Percentiles rank a stretch among this genome's conserved stretches.
These are phyloP conservation scores for Channa striata DNA, from an alignment of 2,797 vertebrate species.

Conservation along the genomic window DNA sequence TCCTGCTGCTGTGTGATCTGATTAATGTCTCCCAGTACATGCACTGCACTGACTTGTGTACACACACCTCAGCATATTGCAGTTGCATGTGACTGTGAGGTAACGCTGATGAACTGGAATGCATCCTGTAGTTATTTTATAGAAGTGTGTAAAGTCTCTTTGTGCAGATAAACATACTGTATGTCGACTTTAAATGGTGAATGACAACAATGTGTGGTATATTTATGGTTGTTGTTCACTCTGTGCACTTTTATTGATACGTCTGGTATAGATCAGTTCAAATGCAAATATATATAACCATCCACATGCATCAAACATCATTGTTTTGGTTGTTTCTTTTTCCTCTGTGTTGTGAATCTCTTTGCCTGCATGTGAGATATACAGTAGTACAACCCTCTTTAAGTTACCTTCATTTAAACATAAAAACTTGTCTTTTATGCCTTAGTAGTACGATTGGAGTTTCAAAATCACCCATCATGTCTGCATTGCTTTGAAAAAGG, in stretches of 20 bases:
- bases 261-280: constrained; percentile 10
- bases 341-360: constrained; percentile 59
- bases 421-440: not conserved
- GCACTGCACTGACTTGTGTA: constrained; percentile 13
- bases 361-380: constrained; percentile 49
- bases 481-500: constrained; percentile 83
- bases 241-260: constrained; percentile 1
- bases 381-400: constrained; percentile 8
- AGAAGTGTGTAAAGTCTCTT: constrained; percentile 5
- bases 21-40: constrained; percentile 13
- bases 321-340: constrained; percentile 86
- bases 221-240: constrained; percentile 23
- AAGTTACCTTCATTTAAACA: not conserved
- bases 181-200: constrained; percentile 25
- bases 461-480: constrained; percentile 41
- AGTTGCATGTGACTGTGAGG: constrained; percentile 4
- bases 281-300: constrained; percentile 11
- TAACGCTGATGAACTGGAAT: constrained; percentile 13
- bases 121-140: constrained; percentile 20
- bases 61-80: constrained; percentile 3
- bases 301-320: constrained; percentile 50
- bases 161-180: constrained; percentile 15
- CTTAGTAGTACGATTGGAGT: not conserved
- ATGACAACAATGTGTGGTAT: constrained; percentile 38
- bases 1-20: constrained; percentile 38